Evolutionary conservation across 2,113 vertebrate species (phyloP).

Genomic region (Litocranius walleri): DNA sequence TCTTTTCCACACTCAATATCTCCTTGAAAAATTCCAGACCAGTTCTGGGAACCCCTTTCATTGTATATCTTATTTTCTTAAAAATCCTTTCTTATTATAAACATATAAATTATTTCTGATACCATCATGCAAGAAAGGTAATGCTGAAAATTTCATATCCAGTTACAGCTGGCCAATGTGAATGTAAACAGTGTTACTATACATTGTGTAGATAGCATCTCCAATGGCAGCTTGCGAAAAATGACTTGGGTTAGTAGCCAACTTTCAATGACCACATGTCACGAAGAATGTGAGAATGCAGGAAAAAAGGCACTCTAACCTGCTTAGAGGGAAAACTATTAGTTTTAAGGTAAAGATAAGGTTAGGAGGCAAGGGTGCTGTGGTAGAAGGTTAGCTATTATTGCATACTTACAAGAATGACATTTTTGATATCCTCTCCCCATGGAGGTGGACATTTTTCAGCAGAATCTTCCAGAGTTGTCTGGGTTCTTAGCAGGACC

Average conservation of each 20-base stretch:
- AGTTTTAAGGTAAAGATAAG: neutral
- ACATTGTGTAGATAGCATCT: neutral
- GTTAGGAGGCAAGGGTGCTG: neutral
- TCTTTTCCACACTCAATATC: constrained; percentile 28
- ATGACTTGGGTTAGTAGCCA: neutral
- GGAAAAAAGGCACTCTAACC: neutral
- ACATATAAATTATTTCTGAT: constrained; percentile 44
- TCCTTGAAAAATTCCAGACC: constrained; percentile 46
- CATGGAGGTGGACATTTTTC: neutral
- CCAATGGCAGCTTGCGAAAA: neutral
- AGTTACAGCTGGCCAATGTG: neutral
- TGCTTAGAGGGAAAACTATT: neutral
- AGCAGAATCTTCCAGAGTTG: neutral
- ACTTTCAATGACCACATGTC: neutral
- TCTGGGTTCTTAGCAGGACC: neutral
- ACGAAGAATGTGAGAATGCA: neutral
- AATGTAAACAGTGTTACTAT: neutral
- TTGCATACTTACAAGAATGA: neutral
- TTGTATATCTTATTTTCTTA: neutral
- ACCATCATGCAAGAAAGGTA: constrained; percentile 1
- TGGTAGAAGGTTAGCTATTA: neutral
- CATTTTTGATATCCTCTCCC: neutral
- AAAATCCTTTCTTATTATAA: constrained; percentile 39
- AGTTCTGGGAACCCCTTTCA: neutral
- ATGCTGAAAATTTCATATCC: constrained; percentile 3